A percentile compares a stretch with the other conserved stretches of the same genome.
Evolutionary conservation across 2,797 vertebrate genomes (phyloP).

Genomic region (Parauchenoglanis ngamensis): DNA sequence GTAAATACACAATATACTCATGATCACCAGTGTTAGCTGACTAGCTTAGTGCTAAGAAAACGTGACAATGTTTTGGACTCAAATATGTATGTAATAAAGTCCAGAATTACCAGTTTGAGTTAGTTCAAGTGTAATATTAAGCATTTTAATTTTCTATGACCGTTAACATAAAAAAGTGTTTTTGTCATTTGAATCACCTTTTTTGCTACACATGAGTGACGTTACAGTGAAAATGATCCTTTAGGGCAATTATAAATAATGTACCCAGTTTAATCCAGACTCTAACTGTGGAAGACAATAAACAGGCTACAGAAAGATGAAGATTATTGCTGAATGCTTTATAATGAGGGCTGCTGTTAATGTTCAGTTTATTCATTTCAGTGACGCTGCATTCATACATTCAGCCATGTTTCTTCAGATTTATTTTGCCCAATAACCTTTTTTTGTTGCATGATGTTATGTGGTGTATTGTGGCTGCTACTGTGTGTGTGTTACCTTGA

Average conservation of each 20-base stretch:
- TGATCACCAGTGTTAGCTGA: neutral
- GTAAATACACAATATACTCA: neutral
- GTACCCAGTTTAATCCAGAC: neutral
- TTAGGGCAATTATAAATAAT: too few relatives aligned
- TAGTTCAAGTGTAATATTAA: neutral
- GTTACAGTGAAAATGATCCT: too few relatives aligned
- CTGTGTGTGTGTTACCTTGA: slow-evolving; percentile 73
- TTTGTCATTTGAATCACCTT: neutral
- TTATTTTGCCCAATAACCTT: neutral
- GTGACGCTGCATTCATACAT: neutral
- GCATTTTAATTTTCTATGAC: neutral
- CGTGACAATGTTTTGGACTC: neutral
- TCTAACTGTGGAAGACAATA: neutral
- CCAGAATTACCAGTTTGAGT: neutral
- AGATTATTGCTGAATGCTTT: too few relatives aligned
- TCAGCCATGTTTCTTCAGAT: neutral
- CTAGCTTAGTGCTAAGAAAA: neutral
- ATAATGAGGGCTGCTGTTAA: neutral
- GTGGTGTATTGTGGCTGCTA: neutral
- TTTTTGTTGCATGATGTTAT: too few relatives aligned
- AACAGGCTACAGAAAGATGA: neutral
- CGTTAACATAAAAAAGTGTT: neutral
- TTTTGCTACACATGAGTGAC: neutral
- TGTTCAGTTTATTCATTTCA: neutral
- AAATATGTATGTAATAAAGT: neutral